A percentile compares a stretch with the other conserved stretches of the same genome.
Conservation (phyloP, 53 echinoderm and acorn worm genomes). For the Holothuria scabra region DNA sequence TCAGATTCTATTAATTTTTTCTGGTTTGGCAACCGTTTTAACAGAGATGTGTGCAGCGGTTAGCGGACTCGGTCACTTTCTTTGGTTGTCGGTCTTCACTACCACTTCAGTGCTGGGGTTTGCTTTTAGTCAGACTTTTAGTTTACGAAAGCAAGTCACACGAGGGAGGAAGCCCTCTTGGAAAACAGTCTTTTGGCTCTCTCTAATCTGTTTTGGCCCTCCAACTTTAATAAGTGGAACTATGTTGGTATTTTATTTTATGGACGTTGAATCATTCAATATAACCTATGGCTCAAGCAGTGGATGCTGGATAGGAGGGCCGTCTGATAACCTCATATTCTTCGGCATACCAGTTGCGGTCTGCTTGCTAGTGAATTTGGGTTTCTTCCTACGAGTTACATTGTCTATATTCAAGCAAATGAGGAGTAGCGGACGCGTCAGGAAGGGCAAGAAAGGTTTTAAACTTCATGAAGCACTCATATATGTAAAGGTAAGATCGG, state of each 20-base stretch:
- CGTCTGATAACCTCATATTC: background rate
- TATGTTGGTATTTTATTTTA: background rate
- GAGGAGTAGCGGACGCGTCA: background rate
- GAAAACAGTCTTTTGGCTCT: background rate
- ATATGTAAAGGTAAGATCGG: conserved; percentile 17
- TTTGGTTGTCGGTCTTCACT: conserved; percentile 28
- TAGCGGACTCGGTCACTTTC: conserved; percentile 19
- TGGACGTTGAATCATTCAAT: background rate
- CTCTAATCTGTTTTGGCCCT: background rate
- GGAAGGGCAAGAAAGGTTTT: background rate
- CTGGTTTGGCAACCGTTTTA: background rate
- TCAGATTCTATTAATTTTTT: background rate
- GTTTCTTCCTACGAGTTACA: conserved; percentile 7
- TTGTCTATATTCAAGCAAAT: conserved; percentile 21
- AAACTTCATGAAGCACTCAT: background rate
- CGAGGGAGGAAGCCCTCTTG: background rate
- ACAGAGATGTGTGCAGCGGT: background rate
- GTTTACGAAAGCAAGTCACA: background rate
- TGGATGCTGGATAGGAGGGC: conserved; percentile 41
- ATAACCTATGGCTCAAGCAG: conserved; percentile 13
- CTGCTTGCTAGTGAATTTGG: background rate
- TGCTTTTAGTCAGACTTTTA: conserved; percentile 14
- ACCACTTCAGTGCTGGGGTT: conserved; percentile 18
- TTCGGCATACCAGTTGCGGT: conserved; percentile 31
- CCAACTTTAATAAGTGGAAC: conserved; percentile 21